phyloP scores from a whole-genome alignment of 2,113 vertebrate species.

The Crypturellus undulatus region DNA sequence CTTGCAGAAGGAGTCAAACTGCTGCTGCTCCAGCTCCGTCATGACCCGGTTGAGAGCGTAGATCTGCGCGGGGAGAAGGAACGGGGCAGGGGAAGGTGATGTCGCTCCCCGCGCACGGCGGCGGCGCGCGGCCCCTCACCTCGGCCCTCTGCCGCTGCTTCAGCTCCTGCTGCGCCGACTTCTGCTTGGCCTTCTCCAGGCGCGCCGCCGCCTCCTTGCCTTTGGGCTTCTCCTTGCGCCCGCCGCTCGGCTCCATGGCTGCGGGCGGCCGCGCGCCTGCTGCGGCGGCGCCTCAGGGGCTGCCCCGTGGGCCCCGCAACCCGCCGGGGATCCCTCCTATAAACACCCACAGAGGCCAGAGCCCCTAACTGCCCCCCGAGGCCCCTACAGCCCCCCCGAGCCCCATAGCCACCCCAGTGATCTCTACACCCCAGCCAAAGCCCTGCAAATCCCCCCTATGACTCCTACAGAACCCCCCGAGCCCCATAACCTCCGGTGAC shows the following conservation, averaged over 20 bases:
- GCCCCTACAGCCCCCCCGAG: not conserved
- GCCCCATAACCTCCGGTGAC: too few relatives aligned
- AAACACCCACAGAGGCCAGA: too few relatives aligned
- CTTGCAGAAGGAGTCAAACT: conserved; percentile 96
- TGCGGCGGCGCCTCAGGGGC: too few relatives aligned
- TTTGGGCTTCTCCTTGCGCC: conserved; percentile 88
- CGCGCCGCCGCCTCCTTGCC: conserved; percentile 86
- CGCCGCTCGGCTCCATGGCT: conserved; percentile 85
- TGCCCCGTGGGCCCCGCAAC: too few relatives aligned
- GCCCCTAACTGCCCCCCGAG: too few relatives aligned
- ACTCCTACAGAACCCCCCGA: too few relatives aligned
- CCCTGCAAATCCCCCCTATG: too few relatives aligned
- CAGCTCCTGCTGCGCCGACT: conserved; percentile 91
- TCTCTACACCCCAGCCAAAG: too few relatives aligned
- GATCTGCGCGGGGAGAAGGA: conserved; percentile 77
- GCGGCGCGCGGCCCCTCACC: conserved; percentile 70
- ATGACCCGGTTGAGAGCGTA: conserved; percentile 97
- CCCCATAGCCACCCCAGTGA: too few relatives aligned
- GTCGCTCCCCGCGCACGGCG: too few relatives aligned
- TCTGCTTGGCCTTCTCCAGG: conserved; percentile 89
- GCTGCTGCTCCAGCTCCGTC: conserved; percentile 96
- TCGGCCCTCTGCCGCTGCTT: conserved; percentile 94
- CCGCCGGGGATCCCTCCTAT: too few relatives aligned
- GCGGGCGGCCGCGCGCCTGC: not conserved
- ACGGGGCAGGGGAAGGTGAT: not conserved